Conservation (phyloP, 2,888 invertebrate species). For the Pherbina coryleti region DNA sequence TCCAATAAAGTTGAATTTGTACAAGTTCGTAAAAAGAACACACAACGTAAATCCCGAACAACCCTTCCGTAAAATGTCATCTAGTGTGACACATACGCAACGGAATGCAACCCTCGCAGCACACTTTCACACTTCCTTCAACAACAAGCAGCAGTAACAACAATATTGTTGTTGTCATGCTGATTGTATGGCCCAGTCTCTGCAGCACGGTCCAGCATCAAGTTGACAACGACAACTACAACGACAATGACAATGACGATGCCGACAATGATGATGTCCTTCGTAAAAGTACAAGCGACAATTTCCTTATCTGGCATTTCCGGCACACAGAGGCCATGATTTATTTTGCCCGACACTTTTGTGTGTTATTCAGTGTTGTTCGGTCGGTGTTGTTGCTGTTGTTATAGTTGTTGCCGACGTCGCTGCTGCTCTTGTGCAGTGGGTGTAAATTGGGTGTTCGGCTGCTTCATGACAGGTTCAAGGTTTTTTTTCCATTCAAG, state of each 20-base stretch:
- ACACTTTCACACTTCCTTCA: not conserved
- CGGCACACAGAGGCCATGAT: conserved; percentile 14
- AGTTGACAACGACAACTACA: not conserved
- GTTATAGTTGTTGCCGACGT: not conserved
- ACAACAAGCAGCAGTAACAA: not conserved
- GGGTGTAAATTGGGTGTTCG: not conserved
- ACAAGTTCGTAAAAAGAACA: not conserved
- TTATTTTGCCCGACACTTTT: conserved; percentile 29
- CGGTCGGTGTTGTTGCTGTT: not conserved
- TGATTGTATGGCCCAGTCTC: not conserved
- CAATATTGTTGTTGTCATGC: conserved; percentile 28
- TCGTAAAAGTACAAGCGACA: not conserved
- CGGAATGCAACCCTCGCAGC: conserved; percentile 23
- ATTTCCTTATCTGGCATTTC: conserved; percentile 34
- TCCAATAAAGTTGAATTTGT: conserved; percentile 40
- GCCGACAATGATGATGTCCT: conserved; percentile 3
- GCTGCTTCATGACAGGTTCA: conserved; percentile 57
- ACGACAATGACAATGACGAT: not conserved
- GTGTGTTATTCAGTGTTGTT: conserved; percentile 15
- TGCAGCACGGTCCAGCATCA: not conserved
- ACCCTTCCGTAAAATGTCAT: conserved; percentile 40
- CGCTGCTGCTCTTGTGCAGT: not conserved
- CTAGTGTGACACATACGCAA: conserved; percentile 37
- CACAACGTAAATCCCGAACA: conserved; percentile 23
- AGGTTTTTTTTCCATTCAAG: conserved; percentile 48